Base-by-base conservation (phyloP, 2,888 invertebrate species). In the Xestobium rufovillosum region DNA sequence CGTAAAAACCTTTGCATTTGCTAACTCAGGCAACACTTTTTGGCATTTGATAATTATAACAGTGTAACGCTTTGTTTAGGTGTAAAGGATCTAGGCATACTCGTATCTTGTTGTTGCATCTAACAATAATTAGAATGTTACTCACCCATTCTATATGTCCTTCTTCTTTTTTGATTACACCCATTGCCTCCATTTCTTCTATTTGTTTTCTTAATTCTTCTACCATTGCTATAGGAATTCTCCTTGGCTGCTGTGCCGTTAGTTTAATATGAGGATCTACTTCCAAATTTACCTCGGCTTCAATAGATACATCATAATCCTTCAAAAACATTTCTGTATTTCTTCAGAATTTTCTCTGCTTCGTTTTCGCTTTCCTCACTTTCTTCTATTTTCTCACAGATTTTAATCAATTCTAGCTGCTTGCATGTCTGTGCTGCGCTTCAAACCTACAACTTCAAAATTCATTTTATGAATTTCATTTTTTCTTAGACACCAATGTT, bases 51-150 rank as follows among this genome's bases (percentile, higher is more conserved):
- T 42, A 35, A 17, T 31, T 29, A 10, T 42, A 38, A 12, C 44
- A 16, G 13, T 34, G 30, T 4, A 48, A 31, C 14, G 40, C 40
- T 16, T 25, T 26, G 27, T 48, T 46, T 10, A 49, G 28, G 6
- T 41, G 37, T 12, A 31, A 36, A 6, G 42, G 36, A 19, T 46
- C 47, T 11, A 48, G 16, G 26, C 43, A 47, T 9, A 48, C 25
- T 14, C 49, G 16, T 10, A 42, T 11, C 17, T 44, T 43, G 19
- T 37, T 41, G 11, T 34, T 34, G 10, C 12, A 10, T 12, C 27
- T 31, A 9, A 34, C 12, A 10, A 31, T 11, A 4, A 36, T 14
- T 23, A 23, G 8, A 23, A 9, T 23, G n/a, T 23, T 23, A 9
- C 8, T n/a, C 23, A 8, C 8, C n/a, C 4, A 23, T 12, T 9